Evolutionary conservation across 2,113 vertebrate genomes (phyloP).

Genomic region (Connochaetes taurinus): DNA sequence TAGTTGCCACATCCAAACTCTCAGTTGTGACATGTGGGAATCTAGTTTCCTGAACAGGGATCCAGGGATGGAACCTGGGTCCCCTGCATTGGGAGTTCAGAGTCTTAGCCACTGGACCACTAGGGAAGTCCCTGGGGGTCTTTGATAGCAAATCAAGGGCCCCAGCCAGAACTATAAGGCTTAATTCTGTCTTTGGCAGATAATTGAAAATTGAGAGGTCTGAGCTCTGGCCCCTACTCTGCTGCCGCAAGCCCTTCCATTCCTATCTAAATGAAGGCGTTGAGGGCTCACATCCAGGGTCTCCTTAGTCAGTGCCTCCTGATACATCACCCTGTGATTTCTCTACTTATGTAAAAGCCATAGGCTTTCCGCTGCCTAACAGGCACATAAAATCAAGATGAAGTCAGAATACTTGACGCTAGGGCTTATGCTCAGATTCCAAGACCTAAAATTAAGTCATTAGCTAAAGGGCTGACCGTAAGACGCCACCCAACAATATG

Average conservation of each 20-base stretch:
- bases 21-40: not conserved
- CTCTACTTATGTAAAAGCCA: not conserved
- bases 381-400: not conserved
- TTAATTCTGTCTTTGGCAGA: not conserved
- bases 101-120: not conserved
- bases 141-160: not conserved
- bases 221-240: no score
- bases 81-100: not conserved
- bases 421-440: not conserved
- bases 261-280: not conserved
- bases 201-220: not conserved
- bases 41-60: not conserved
- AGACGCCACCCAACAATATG: not conserved
- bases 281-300: not conserved
- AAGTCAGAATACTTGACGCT: conserved; percentile 32
- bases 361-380: not conserved
- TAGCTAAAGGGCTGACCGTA: not conserved
- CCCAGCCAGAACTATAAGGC: not conserved
- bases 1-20: not conserved
- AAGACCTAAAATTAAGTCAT: not conserved
- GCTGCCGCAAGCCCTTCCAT: not conserved
- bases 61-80: not conserved
- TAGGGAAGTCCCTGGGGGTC: not conserved
- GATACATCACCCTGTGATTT: not conserved
- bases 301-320: not conserved